Base-by-base conservation (phyloP, 2,888 invertebrate species). In the Scaptomyza cyrtandrae region DNA sequence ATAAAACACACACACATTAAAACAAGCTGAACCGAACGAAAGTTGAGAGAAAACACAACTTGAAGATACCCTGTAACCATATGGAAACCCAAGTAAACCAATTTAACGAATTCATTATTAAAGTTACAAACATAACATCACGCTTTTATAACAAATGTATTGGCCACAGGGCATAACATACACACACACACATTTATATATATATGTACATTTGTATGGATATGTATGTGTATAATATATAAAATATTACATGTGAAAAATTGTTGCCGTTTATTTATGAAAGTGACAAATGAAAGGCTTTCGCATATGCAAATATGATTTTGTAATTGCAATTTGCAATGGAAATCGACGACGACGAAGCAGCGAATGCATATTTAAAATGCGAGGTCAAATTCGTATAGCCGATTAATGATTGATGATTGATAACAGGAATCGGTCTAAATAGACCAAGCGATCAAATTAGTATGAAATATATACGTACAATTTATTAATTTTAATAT, bases 241-340 rank as follows among this genome's bases (percentile, higher is more conserved):
- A 48, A 67, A 71, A 60, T 63, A 62, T 61, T 52, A 59, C 76
- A 78, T 70, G 41, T 10, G 74, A 71, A 56, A 83, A 80, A 75
- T 72, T 64, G 64, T 53, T 64, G 63, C 19, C 68, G 75, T 68
- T 75, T 75, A 75, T 75, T 75, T 72, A 75, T 75, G 75, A 72
- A 71, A 81, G 79, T 82, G 84, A 81, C 82, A 82, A 84, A 81
- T 82, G 82, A 84, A 84, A 81, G 78, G 78, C 53, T 63, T 71
- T 71, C 75, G 62, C 60, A 75, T 78, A 75, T 80, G 80, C 67
- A 84, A 82, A 83, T 82, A 84, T 80, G 74, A 83, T 82, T 82
- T 80, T 78, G 80, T 82, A 84, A 83, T 83, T 84, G 81, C 73
- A 55, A 63, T 43, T 62, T 62, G 58, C 66, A 33, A 72, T 59